Percentiles rank a stretch among this genome's conserved stretches.
These are phyloP conservation scores for Leucania comma DNA, from an alignment of 2,888 invertebrate genomes.

Conservation along the genomic window DNA sequence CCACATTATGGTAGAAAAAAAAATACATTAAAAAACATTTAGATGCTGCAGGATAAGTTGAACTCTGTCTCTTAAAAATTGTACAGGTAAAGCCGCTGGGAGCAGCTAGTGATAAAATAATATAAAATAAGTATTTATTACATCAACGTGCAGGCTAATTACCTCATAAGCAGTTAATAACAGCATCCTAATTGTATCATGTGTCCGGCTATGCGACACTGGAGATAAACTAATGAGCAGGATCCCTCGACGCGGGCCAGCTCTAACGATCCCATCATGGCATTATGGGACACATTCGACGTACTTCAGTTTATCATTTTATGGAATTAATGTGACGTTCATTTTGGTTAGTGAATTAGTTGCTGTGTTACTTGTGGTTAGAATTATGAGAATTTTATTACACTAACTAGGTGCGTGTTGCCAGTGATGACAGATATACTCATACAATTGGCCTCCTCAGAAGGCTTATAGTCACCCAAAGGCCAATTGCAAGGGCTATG, in stretches of 20 bases:
- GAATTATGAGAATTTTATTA: too few relatives aligned
- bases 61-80: too few relatives aligned
- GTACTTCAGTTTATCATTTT: conserved; percentile 32
- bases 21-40: too few relatives aligned
- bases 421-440: too few relatives aligned
- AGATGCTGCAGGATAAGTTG: too few relatives aligned
- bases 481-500: too few relatives aligned
- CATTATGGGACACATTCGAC: conserved; percentile 28
- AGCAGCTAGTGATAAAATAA: too few relatives aligned
- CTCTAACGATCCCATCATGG: conserved; percentile 49
- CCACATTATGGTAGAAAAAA: too few relatives aligned
- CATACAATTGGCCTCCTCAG: too few relatives aligned
- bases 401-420: too few relatives aligned
- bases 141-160: conserved; percentile 1
- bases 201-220: conserved; percentile 40
- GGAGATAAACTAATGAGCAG: conserved; percentile 38
- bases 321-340: conserved; percentile 13
- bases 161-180: conserved; percentile 25
- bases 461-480: too few relatives aligned
- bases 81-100: too few relatives aligned
- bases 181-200: conserved; percentile 43
- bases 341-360: conserved; percentile 44
- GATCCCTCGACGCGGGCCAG: conserved; percentile 18
- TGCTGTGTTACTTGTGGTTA: background rate
- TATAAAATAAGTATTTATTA: background rate